Percentiles rank a stretch among this genome's conserved stretches.
These are phyloP conservation scores for Apus apus DNA, from an alignment of 2,113 vertebrate species.

Conservation along the genomic window DNA sequence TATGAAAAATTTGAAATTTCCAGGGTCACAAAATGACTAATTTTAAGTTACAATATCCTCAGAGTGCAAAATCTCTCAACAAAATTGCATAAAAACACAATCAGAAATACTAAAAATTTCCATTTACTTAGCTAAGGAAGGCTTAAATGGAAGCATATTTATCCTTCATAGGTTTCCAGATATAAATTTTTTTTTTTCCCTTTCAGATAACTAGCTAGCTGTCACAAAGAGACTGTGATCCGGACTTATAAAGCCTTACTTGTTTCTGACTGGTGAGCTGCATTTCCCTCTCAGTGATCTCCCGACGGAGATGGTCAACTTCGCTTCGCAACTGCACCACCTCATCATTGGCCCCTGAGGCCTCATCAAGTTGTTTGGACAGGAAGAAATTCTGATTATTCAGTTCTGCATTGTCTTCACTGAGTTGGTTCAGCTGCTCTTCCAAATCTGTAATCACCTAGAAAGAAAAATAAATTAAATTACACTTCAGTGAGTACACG, in stretches of 20 bases:
- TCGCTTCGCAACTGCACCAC: constrained; percentile 91
- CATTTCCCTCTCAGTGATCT: constrained; percentile 97
- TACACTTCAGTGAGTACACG: background rate
- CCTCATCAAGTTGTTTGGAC: constrained; percentile 96
- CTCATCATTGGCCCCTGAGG: constrained; percentile 90
- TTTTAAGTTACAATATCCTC: background rate
- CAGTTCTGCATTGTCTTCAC: constrained; percentile 94
- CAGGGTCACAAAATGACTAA: background rate
- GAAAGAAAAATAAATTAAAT: background rate
- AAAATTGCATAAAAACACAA: background rate
- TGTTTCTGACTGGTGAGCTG: constrained; percentile 99
- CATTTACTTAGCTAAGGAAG: background rate
- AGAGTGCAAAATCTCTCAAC: background rate
- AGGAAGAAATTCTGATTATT: constrained; percentile 98
- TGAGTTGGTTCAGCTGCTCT: constrained; percentile 93
- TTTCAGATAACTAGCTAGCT: background rate
- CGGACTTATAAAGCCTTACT: constrained; percentile 56
- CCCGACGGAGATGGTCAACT: constrained; percentile 92
- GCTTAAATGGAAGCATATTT: background rate
- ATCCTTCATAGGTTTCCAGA: background rate
- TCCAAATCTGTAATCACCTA: constrained; percentile 98
- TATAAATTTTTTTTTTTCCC: background rate
- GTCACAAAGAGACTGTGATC: background rate
- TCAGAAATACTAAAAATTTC: background rate
- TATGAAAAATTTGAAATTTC: background rate